Percentiles rank a stretch among this genome's conserved stretches.
Conservation (phyloP, 2,113 vertebrate genomes). For the Pelusios castaneus region DNA sequence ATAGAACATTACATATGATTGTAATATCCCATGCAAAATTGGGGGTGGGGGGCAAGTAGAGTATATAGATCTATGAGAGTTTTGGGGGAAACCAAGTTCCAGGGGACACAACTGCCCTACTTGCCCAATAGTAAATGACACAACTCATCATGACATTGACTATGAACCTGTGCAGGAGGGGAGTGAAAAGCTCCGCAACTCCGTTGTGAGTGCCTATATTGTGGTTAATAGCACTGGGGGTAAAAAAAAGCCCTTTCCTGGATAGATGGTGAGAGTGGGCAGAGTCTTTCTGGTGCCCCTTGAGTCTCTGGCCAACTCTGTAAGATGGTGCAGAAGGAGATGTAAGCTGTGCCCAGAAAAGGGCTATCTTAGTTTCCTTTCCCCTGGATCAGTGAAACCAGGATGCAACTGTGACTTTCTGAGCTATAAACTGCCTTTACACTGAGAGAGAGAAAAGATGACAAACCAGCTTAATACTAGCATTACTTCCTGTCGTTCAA, state of each 20-base stretch:
- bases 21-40: neutral
- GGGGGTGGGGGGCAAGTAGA: neutral
- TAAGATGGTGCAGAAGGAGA: neutral
- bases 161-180: neutral
- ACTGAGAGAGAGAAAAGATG: neutral
- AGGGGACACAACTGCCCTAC: neutral
- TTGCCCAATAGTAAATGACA: neutral
- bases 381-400: neutral
- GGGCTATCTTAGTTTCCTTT: neutral
- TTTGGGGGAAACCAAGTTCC: neutral
- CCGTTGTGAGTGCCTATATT: neutral
- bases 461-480: neutral
- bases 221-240: neutral
- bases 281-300: neutral
- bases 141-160: neutral
- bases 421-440: neutral
- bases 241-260: neutral
- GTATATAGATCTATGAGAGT: neutral
- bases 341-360: neutral
- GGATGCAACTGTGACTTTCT: neutral
- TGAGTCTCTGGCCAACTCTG: neutral
- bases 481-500: neutral
- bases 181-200: neutral
- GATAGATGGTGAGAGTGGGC: fast-evolving
- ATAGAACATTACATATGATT: neutral